Evolutionary conservation across 2,797 vertebrate species (phyloP), one percentile per base, ranked within the genome.

Genomic region (Amblyopsis hoosieri): DNA sequence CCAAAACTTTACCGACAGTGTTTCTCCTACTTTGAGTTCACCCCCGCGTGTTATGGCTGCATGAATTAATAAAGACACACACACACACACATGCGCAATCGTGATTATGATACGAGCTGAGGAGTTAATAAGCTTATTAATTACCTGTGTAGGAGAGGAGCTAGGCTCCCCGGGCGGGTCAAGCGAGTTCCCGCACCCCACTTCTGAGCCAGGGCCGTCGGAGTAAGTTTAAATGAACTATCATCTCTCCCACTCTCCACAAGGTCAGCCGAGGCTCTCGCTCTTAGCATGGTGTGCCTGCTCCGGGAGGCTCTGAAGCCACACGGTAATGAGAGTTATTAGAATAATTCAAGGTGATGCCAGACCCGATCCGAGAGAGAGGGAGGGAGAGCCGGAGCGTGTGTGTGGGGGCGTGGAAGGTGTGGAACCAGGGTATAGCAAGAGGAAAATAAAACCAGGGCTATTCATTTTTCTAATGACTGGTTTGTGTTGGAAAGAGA

Each of bases 41-140:
- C 50, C 64, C 61, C 64, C 54, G 51, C 42, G 29, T 76, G 62
- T 80, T 69, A 64, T 56, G 71, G 63, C 69, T 45, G 4, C 31
- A 37, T 67, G 69, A 64, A 79, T 72, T 64, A 55, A 74, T 83
- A 81, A 83, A 78, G 42, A 61, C 71, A 68, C 66, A 69, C 78
- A 75, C 37, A 75, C 73, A 64, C 74, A 76, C 50, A 78, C 55
- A 23, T 63, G 61, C 7, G 11, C 10, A 57, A 58, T 73, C 80
- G 72, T 78, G 77, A 83, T 86, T 54, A 74, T 76, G 72, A 84
- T 84, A 74, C 66, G 76, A 80, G 82, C 75, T 48, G 75, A 82
- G 76, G 79, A 87, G 80, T 85, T 89, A 88, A 89, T 89, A 83
- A 82, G 81, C 62, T 68, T 87, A 82, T 86, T 90, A 89, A 90